Percentiles rank a stretch among this genome's conserved stretches.
These are phyloP conservation scores for Thamnaconus septentrionalis DNA, from an alignment of 2,113 vertebrate genomes.

Conservation along the genomic window DNA sequence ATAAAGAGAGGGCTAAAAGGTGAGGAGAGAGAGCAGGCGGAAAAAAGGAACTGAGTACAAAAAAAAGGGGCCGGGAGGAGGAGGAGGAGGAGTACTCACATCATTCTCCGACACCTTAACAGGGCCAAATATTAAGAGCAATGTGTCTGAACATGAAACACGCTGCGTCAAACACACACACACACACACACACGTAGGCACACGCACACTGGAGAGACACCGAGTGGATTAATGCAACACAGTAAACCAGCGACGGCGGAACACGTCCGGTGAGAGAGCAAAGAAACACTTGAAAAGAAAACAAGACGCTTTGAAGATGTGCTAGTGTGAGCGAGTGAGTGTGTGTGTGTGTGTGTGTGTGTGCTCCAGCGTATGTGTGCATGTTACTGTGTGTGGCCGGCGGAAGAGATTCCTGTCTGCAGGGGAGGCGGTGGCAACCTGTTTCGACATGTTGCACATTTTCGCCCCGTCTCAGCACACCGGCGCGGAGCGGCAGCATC, in stretches of 20 bases:
- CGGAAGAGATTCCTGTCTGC: conserved; percentile 55
- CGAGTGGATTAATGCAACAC: background rate
- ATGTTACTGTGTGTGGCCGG: conserved; percentile 17
- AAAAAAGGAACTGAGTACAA: conserved; percentile 36
- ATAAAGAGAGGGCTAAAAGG: conserved; percentile 56
- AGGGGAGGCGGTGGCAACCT: conserved; percentile 55
- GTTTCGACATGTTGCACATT: conserved; percentile 68
- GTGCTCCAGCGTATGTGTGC: too few relatives aligned
- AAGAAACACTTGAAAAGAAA: conserved; percentile 6
- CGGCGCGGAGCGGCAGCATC: conserved; percentile 26
- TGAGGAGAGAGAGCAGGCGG: conserved; percentile 50
- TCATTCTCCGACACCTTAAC: conserved; percentile 36
- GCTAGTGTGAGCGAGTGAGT: conserved; percentile 11
- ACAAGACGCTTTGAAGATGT: conserved; percentile 12
- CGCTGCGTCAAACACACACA: background rate
- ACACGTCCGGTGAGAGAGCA: conserved; percentile 14
- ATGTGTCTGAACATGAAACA: conserved; percentile 50
- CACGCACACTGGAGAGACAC: background rate
- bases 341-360: conserved; percentile 9
- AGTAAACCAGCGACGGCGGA: conserved; percentile 11
- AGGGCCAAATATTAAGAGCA: conserved; percentile 20
- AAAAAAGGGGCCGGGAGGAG: conserved; percentile 10
- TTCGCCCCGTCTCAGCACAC: conserved; percentile 61
- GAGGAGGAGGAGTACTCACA: conserved; percentile 5
- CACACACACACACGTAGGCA: background rate